These are phyloP conservation scores for Accipiter cooperii DNA, from an alignment of 2,113 vertebrate species.

Conservation along the genomic window DNA sequence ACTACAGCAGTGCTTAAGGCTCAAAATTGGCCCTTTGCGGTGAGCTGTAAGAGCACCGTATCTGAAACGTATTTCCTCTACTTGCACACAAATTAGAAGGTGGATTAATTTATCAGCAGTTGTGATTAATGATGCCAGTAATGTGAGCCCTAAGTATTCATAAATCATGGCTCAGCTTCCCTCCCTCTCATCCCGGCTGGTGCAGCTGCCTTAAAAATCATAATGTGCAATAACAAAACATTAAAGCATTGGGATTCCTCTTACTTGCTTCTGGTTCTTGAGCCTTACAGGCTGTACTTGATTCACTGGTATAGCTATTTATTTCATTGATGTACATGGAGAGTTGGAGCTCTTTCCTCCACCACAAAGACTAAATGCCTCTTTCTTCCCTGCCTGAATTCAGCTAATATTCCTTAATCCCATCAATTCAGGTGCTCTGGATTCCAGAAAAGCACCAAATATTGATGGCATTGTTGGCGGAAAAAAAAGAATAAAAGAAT, in stretches of 20 bases:
- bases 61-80: neutral
- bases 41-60: neutral
- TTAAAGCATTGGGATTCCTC: neutral
- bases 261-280: neutral
- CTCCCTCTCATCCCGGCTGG: neutral
- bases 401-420: neutral
- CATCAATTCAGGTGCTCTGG: neutral
- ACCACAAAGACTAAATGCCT: neutral
- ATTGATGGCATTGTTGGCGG: neutral
- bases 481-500: neutral
- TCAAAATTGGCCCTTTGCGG: neutral
- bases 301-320: neutral
- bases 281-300: neutral
- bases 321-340: neutral
- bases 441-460: neutral
- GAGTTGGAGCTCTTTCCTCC: neutral
- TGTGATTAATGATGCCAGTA: slow-evolving; percentile 22
- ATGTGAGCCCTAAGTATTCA: neutral
- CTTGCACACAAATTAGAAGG: neutral
- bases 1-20: neutral
- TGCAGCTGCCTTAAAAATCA: neutral
- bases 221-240: neutral
- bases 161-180: slow-evolving; percentile 19
- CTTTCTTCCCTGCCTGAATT: neutral
- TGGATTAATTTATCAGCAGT: slow-evolving; percentile 34